Base-by-base conservation (phyloP, 1,140 invertebrate genomes). In the Nautilus pompilius region DNA sequence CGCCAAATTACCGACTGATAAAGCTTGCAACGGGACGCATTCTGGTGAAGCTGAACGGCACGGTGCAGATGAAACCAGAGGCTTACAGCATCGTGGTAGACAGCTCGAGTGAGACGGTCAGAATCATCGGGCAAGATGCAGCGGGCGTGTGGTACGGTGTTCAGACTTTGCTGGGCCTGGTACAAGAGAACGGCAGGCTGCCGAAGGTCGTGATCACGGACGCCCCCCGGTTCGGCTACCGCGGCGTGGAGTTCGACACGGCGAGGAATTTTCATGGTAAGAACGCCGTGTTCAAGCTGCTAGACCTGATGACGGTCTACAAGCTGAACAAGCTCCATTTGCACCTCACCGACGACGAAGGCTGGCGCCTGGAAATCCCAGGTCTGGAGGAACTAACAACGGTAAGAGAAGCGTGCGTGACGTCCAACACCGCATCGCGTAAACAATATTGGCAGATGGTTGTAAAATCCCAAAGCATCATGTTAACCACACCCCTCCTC, bases 341-440 rank as follows among this genome's bases (percentile, higher is more conserved):
- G 24, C 80, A 81, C 65, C 56, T 82, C 8, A 62, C 79, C 0
- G 80, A 82, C 30, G 80, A 82, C 57, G 77, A 82, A 55, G 79
- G 76, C 1, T 81, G 78, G 78, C 29, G 79, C 22, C 48, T 82
- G 0, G 71, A 81, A 32, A 79, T 80, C 22, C 67, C 72, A 0
- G 72, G 65, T 8, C 60, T 79, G 8, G 64, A 68, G 10, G 78
- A 80, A 61, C 64, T 81, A 10, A 81, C 78, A 17, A n/a, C 36
- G 36, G 36, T 13, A 13, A 41, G 36, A n/a, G 36, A 41, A 41
- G 13, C 36, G 36, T n/a, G 13, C 36, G 1, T 41, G 36, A 13
- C n/a, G 36, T n/a, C 36, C n/a, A 15, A 15, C 13, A 1, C n/a
- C 13, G 13, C 1, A 15, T 41, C 1, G 13, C 36, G 13, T n/a